A percentile compares a stretch with the other conserved stretches of the same genome.
These are phyloP conservation scores for Melieria picta DNA, from an alignment of 2,888 invertebrate genomes.

Conservation along the genomic window DNA sequence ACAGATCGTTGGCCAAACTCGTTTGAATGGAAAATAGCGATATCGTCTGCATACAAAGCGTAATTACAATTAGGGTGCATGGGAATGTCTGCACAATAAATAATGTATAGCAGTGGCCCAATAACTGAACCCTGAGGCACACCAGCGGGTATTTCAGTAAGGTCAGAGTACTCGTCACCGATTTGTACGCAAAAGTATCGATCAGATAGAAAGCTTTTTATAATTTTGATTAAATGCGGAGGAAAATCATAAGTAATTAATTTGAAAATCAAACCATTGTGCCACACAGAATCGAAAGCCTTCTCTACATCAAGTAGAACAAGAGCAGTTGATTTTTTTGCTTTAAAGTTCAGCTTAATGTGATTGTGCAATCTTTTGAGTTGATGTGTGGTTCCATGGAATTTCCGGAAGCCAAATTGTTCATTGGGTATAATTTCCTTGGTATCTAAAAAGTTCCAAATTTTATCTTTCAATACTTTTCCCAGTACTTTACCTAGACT, in stretches of 20 bases:
- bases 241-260: not conserved
- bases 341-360: not conserved
- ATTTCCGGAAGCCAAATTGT: conserved; percentile 14
- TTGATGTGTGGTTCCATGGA: conserved; percentile 1
- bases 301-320: not conserved
- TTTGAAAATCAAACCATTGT: not conserved
- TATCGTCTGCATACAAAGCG: conserved; percentile 16
- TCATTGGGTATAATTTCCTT: conserved; percentile 7
- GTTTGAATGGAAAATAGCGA: conserved; percentile 10
- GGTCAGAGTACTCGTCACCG: conserved; percentile 6
- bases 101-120: conserved; percentile 17
- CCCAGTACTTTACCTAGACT: conserved; percentile 7
- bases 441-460: conserved; percentile 3
- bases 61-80: not conserved
- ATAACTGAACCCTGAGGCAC: conserved; percentile 22
- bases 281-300: not conserved
- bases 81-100: conserved; percentile 10
- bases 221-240: conserved; percentile 1
- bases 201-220: conserved; percentile 14
- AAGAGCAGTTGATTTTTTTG: not conserved
- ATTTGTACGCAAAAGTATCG: conserved; percentile 13
- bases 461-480: conserved; percentile 12
- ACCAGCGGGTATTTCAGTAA: conserved; percentile 7
- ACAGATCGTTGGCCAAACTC: conserved; percentile 9
- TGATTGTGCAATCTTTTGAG: conserved; percentile 4